These are phyloP conservation scores for Copsychus sechellarum DNA, from an alignment of 2,113 vertebrate genomes.

Conservation along the genomic window DNA sequence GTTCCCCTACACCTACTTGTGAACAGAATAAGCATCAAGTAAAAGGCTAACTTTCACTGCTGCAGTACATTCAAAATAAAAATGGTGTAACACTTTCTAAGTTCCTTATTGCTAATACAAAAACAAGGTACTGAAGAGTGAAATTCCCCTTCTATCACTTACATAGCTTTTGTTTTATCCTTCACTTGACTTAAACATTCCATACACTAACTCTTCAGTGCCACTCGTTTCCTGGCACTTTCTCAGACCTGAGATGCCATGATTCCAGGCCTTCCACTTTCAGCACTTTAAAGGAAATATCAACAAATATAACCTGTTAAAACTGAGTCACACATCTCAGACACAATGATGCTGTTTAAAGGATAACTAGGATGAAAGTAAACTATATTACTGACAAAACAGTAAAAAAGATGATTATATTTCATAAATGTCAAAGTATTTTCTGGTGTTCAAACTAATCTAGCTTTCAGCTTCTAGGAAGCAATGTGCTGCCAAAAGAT, in stretches of 20 bases:
- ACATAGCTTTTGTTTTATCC: background rate
- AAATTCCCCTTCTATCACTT: background rate
- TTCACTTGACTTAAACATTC: background rate
- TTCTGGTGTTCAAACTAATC: background rate
- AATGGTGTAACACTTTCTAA: background rate
- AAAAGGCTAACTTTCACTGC: slow-evolving; percentile 61
- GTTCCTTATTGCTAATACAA: background rate
- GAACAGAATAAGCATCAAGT: slow-evolving; percentile 60
- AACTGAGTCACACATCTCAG: background rate
- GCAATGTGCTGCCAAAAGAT: background rate
- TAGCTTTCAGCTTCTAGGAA: background rate
- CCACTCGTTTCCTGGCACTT: background rate
- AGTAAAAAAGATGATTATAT: background rate
- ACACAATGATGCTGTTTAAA: background rate
- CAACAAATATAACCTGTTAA: background rate
- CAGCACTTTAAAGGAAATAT: background rate
- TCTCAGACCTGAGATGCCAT: background rate
- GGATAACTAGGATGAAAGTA: background rate
- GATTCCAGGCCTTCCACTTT: background rate
- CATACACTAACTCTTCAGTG: background rate
- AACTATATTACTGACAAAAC: background rate
- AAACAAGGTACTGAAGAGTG: background rate
- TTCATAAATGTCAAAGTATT: background rate
- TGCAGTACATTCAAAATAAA: background rate
- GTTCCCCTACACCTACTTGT: slow-evolving; percentile 46